Evolutionary conservation across 2,797 vertebrate species (phyloP).

Genomic region (Sciaenops ocellatus): DNA sequence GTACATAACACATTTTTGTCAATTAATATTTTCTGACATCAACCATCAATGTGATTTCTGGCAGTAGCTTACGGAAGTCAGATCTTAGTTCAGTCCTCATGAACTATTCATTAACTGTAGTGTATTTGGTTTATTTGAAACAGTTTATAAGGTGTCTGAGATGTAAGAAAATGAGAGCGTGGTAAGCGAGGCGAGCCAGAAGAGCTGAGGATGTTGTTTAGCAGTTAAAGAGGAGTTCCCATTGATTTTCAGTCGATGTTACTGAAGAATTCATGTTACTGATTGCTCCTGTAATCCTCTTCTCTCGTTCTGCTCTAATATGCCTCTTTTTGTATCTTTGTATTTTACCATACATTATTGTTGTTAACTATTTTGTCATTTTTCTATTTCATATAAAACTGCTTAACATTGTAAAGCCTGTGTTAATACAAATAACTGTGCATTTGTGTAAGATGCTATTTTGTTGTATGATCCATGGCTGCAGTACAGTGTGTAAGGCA

Average conservation of each 20-base stretch:
- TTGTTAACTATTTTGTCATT: conserved; percentile 10
- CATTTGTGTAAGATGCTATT: conserved; percentile 46
- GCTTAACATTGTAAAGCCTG: conserved; percentile 32
- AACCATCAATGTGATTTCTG: background rate
- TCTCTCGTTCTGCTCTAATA: background rate
- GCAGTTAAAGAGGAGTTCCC: background rate
- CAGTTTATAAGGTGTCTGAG: background rate
- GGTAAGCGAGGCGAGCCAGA: background rate
- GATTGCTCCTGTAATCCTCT: conserved; percentile 16
- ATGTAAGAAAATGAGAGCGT: background rate
- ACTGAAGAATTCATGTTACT: background rate
- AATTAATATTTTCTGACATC: background rate
- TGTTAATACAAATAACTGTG: conserved; percentile 53
- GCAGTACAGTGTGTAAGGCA: conserved; percentile 19
- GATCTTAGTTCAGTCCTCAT: background rate
- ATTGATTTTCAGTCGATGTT: background rate
- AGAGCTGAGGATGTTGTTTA: background rate
- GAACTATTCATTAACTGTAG: background rate
- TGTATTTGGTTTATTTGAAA: background rate
- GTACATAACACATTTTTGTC: background rate
- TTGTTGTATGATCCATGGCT: conserved; percentile 33
- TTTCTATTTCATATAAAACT: conserved; percentile 11
- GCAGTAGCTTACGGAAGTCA: background rate
- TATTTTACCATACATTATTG: conserved; percentile 19
- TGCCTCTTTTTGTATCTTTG: conserved; percentile 2